A percentile compares a stretch with the other conserved stretches of the same genome.
phyloP scores from a whole-genome alignment of 2,113 vertebrate species.

The Eclectus roratus region DNA sequence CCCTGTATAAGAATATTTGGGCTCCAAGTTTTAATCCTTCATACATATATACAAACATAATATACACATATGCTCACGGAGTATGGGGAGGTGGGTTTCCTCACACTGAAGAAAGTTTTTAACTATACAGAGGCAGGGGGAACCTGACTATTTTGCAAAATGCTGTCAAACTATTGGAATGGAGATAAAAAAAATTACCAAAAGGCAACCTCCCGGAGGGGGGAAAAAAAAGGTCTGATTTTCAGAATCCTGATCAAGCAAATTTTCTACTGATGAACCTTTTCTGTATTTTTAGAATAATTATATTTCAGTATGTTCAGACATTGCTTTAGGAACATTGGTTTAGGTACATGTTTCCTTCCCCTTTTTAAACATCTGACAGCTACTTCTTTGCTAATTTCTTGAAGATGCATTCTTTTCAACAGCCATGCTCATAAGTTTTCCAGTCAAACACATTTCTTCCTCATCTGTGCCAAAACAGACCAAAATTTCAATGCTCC shows the following conservation, averaged over 20 bases:
- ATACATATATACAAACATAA: neutral
- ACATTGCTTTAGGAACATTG: neutral
- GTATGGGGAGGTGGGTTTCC: neutral
- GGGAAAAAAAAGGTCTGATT: neutral
- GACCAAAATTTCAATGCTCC: neutral
- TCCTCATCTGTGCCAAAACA: neutral
- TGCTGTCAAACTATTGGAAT: neutral
- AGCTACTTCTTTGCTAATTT: neutral
- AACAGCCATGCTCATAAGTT: neutral
- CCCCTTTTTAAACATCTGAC: neutral
- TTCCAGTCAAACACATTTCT: neutral
- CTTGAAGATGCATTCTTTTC: neutral
- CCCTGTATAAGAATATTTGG: neutral
- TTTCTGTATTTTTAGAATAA: neutral
- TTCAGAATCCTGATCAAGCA: neutral
- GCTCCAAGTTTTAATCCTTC: neutral
- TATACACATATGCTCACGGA: neutral
- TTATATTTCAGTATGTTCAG: neutral
- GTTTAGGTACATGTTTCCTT: neutral
- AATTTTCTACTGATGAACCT: neutral
- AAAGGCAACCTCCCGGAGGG: fast-evolving
- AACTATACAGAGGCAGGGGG: neutral
- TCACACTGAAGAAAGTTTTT: neutral
- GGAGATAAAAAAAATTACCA: neutral
- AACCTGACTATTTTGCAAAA: neutral